phyloP scores from a whole-genome alignment of 2,113 vertebrate species.

The Gadus macrocephalus region DNA sequence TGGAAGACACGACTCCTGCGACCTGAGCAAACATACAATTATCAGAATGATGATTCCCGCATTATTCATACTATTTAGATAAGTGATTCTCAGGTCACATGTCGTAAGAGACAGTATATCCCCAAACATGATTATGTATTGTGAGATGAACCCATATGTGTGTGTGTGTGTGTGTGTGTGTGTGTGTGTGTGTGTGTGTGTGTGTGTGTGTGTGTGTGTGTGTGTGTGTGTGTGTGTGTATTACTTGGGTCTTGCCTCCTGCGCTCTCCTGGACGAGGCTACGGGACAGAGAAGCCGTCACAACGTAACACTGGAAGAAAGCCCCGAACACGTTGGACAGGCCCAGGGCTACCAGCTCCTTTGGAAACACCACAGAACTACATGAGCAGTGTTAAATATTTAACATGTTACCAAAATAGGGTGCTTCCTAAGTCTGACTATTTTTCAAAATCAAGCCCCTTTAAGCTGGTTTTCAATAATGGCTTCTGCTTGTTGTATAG shows the following conservation, averaged over 20 bases:
- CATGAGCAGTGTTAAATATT: too few relatives aligned
- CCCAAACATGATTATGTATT: too few relatives aligned
- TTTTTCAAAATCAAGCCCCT: too few relatives aligned
- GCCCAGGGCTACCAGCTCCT: slow-evolving; percentile 90
- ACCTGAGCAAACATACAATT: slow-evolving; percentile 67
- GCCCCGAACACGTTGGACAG: slow-evolving; percentile 81
- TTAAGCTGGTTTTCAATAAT: too few relatives aligned
- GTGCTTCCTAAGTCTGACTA: too few relatives aligned
- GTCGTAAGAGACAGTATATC: too few relatives aligned
- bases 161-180: background rate
- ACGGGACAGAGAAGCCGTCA: slow-evolving; percentile 89
- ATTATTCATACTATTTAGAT: too few relatives aligned
- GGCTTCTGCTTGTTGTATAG: too few relatives aligned
- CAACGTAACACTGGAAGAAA: slow-evolving; percentile 87
- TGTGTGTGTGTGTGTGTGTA: slow-evolving; percentile 9
- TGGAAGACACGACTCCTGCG: slow-evolving; percentile 75
- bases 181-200: background rate
- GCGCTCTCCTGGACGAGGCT: slow-evolving; percentile 89
- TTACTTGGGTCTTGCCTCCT: slow-evolving; percentile 89
- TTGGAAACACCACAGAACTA: slow-evolving; percentile 2
- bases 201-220: background rate
- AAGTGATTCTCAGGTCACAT: too few relatives aligned
- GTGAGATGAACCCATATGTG: background rate
- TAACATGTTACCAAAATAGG: too few relatives aligned
- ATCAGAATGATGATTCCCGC: too few relatives aligned